phyloP scores from a whole-genome alignment of 2,888 invertebrate genomes.

The Pogonocherus hispidulus region DNA sequence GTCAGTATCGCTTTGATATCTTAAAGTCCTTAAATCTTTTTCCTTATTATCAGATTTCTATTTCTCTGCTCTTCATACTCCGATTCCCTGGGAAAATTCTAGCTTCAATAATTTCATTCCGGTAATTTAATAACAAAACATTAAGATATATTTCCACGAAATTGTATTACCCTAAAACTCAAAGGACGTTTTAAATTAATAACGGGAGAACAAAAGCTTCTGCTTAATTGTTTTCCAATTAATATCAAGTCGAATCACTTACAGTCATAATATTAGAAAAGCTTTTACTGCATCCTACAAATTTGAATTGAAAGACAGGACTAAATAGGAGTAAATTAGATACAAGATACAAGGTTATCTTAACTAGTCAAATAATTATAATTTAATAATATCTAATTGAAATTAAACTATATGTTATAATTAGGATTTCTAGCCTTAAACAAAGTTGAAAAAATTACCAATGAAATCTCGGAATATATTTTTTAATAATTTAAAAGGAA shows the following conservation, averaged over 20 bases:
- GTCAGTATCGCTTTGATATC: background rate
- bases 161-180: conserved; percentile 10
- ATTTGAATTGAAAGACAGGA: too few relatives aligned
- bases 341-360: too few relatives aligned
- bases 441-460: too few relatives aligned
- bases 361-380: too few relatives aligned
- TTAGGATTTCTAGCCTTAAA: too few relatives aligned
- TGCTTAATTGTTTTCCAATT: conserved; percentile 26
- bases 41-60: conserved; percentile 1
- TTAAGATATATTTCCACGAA: conserved; percentile 21
- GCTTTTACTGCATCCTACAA: background rate
- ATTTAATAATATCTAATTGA: too few relatives aligned
- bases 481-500: too few relatives aligned
- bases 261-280: background rate
- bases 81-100: background rate
- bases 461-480: too few relatives aligned
- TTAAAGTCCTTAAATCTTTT: background rate
- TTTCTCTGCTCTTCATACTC: background rate
- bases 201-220: conserved; percentile 18
- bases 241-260: conserved; percentile 1
- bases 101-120: conserved; percentile 13
- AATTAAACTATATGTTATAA: too few relatives aligned
- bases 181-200: conserved; percentile 15
- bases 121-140: conserved; percentile 19
- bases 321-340: too few relatives aligned